Evolutionary conservation across 2,888 invertebrate genomes (phyloP).

Genomic region (Acrocyrtus sp.): DNA sequence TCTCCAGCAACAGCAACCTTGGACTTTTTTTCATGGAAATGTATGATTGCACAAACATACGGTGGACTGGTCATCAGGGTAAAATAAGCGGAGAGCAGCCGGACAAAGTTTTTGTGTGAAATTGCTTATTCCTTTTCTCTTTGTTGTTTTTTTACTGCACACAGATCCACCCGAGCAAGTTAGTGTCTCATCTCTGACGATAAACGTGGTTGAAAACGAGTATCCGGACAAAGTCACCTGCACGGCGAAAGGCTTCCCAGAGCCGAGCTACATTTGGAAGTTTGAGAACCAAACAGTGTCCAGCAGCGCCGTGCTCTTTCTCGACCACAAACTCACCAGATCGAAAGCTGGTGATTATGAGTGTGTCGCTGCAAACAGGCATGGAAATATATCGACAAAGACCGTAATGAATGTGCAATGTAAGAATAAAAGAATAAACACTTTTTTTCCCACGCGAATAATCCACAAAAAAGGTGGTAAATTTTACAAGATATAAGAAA

Average conservation of each 20-base stretch:
- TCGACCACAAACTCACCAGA: constrained; percentile 76
- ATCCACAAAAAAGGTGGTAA: background rate
- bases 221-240: constrained; percentile 72
- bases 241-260: constrained; percentile 73
- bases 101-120: no score
- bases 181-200: constrained; percentile 72
- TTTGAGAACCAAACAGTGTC: constrained; percentile 71
- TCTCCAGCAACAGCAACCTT: no score
- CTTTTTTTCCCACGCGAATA: background rate
- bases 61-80: background rate
- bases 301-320: constrained; percentile 71
- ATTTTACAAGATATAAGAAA: background rate
- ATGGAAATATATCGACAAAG: constrained; percentile 77
- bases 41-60: no score
- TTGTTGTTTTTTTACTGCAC: constrained; percentile 21
- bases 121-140: no score
- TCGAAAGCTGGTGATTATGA: constrained; percentile 80
- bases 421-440: constrained; percentile 69
- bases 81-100: no score
- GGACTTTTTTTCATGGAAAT: no score
- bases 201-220: constrained; percentile 69
- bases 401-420: constrained; percentile 85
- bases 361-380: constrained; percentile 76
- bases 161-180: constrained; percentile 88
- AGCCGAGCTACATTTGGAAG: constrained; percentile 78